phyloP scores from a whole-genome alignment of 2,888 invertebrate genomes.

The Ectemnius lituratus region DNA sequence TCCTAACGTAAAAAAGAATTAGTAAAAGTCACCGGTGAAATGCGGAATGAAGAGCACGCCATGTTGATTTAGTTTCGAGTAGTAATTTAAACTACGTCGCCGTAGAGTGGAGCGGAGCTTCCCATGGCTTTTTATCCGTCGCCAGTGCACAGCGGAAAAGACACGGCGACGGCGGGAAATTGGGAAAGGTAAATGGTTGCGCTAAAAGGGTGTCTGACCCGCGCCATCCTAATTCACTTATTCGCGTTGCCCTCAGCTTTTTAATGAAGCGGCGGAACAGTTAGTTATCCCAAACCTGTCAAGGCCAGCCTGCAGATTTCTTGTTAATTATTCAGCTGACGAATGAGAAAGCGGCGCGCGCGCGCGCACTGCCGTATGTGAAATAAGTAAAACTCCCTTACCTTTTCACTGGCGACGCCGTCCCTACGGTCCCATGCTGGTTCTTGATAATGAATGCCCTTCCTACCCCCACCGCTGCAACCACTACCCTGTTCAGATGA shows the following conservation, averaged over 20 bases:
- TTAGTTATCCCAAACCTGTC: constrained; percentile 50
- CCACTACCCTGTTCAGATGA: no score
- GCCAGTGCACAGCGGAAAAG: constrained; percentile 17
- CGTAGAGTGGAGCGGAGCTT: background rate
- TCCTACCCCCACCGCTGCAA: no score
- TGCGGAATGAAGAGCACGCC: no score
- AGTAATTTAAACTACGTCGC: constrained; percentile 6
- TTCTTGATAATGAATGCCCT: no score
- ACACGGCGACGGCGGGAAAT: constrained; percentile 37
- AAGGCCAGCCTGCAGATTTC: constrained; percentile 32
- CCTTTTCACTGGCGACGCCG: no score
- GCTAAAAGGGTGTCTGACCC: constrained; percentile 57
- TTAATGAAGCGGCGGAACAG: constrained; percentile 59
- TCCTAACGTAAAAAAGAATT: no score
- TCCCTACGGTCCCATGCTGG: no score
- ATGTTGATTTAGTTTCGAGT: no score
- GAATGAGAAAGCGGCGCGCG: constrained; percentile 19
- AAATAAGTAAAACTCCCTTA: no score
- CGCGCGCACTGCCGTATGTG: no score
- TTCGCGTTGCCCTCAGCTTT: constrained; percentile 56
- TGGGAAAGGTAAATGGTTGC: constrained; percentile 58
- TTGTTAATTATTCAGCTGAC: constrained; percentile 27
- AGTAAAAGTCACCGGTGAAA: no score
- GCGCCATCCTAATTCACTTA: constrained; percentile 61
- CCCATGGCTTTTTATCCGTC: constrained; percentile 21